These are phyloP conservation scores for Caenorhabditis elegans DNA, from an alignment of 1,140 invertebrate species.

Conservation along the genomic window DNA sequence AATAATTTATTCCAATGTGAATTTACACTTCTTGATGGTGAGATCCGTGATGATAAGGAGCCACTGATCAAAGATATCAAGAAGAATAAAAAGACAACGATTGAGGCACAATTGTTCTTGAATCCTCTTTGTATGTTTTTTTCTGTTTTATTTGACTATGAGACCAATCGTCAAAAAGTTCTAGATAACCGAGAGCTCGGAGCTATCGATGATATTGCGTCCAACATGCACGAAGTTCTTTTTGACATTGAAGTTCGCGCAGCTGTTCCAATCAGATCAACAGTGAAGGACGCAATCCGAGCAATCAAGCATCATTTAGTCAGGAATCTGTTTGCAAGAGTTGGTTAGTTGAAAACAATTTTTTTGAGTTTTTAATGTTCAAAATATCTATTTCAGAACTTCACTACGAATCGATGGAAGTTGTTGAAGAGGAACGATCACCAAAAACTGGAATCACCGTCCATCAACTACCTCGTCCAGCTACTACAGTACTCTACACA, in stretches of 20 bases:
- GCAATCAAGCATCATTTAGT: constrained; percentile 44
- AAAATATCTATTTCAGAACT: no score
- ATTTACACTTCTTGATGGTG: constrained; percentile 28
- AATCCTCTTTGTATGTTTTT: constrained; percentile 35
- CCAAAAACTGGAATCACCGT: constrained; percentile 32
- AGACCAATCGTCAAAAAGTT: not conserved
- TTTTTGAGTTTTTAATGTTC: not conserved
- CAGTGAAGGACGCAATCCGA: constrained; percentile 22
- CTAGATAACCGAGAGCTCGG: constrained; percentile 29
- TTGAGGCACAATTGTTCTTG: constrained; percentile 35
- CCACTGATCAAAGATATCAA: constrained; percentile 42
- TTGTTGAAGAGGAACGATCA: constrained; percentile 41
- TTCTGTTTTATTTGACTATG: not conserved
- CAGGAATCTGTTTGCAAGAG: constrained; percentile 28
- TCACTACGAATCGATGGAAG: constrained; percentile 48
- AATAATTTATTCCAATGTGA: constrained; percentile 33
- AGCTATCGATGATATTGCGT: not conserved
- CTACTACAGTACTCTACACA: constrained; percentile 25
- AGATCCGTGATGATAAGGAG: constrained; percentile 36
- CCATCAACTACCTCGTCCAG: constrained; percentile 47
- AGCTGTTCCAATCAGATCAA: constrained; percentile 25
- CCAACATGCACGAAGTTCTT: constrained; percentile 31
- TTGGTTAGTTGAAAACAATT: not conserved
- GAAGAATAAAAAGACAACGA: constrained; percentile 31
- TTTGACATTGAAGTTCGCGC: constrained; percentile 41